phyloP scores from a whole-genome alignment of 2,888 invertebrate genomes.

The Catocala nupta region DNA sequence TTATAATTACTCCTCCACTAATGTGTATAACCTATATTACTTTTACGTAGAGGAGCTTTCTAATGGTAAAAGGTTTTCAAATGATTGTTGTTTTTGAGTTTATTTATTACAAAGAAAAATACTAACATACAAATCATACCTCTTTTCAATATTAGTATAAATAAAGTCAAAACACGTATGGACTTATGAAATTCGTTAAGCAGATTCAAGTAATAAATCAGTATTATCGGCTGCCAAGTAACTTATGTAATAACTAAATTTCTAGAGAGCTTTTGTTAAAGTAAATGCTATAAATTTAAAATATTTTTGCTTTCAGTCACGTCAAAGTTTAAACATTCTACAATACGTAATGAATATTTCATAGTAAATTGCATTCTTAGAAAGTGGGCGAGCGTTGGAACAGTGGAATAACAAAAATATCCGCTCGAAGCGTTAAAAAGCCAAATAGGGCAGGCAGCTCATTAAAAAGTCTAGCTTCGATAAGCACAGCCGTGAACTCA shows the following conservation, averaged over 20 bases:
- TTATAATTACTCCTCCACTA: too few relatives aligned
- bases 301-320: neutral
- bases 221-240: neutral
- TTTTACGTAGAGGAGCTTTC: too few relatives aligned
- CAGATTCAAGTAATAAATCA: neutral
- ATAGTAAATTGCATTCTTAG: conserved; percentile 26
- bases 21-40: too few relatives aligned
- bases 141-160: too few relatives aligned
- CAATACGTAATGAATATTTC: conserved; percentile 10
- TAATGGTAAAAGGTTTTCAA: too few relatives aligned
- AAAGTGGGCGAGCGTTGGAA: conserved; percentile 2
- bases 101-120: too few relatives aligned
- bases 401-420: conserved; percentile 18
- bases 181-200: too few relatives aligned
- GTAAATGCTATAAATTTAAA: neutral
- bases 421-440: conserved; percentile 25
- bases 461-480: conserved; percentile 49
- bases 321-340: conserved; percentile 19
- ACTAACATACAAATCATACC: too few relatives aligned
- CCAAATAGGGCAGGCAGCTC: conserved; percentile 29
- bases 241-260: neutral
- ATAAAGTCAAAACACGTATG: too few relatives aligned
- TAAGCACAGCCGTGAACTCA: conserved; percentile 37
- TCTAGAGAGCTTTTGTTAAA: neutral
- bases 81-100: too few relatives aligned